Percentiles rank a stretch among this genome's conserved stretches.
Evolutionary conservation across 2,888 invertebrate genomes (phyloP).

Genomic region (Machimus atricapillus): DNA sequence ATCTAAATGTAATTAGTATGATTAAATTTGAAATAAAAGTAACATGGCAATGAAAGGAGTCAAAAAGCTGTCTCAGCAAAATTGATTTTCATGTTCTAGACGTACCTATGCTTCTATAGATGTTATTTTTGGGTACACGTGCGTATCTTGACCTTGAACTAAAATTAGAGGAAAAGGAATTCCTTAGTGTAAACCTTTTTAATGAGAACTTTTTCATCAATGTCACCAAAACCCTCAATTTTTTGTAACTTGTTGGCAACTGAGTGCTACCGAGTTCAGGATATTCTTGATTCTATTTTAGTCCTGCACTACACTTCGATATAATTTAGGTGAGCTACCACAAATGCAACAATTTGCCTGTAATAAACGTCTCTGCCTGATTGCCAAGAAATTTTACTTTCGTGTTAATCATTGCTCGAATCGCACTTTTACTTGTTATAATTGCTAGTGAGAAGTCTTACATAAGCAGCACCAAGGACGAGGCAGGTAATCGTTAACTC

Average conservation of each 20-base stretch:
- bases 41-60: background rate
- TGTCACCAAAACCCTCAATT: background rate
- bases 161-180: background rate
- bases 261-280: background rate
- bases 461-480: background rate
- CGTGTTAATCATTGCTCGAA: background rate
- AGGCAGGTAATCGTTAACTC: background rate
- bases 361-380: background rate
- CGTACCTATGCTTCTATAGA: background rate
- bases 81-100: background rate
- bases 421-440: background rate
- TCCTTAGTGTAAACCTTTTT: background rate
- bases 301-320: background rate
- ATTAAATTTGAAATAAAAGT: background rate
- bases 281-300: background rate
- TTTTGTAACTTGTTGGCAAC: background rate
- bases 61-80: background rate
- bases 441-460: background rate
- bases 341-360: background rate
- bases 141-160: background rate
- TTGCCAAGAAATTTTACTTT: background rate
- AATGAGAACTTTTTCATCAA: background rate
- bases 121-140: background rate
- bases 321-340: background rate
- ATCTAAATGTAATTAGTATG: background rate